These are phyloP conservation scores for Dermolepida albohirtum DNA, from an alignment of 2,888 invertebrate species.

Conservation along the genomic window DNA sequence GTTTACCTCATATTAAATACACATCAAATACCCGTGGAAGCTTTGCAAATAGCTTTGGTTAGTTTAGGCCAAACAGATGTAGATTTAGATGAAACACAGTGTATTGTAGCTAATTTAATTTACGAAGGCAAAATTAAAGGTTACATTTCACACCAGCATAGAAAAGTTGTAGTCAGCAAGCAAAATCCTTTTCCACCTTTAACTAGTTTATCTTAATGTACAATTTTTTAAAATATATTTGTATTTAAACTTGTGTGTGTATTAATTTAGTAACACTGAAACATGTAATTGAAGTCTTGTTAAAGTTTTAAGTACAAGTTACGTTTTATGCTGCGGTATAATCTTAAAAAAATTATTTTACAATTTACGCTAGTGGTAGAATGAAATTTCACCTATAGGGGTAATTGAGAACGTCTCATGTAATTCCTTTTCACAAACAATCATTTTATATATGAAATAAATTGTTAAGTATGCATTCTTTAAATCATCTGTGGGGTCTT, in stretches of 20 bases:
- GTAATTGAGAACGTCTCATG: too few relatives aligned
- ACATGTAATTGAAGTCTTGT: not conserved
- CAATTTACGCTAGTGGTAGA: too few relatives aligned
- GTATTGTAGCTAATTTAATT: constrained; percentile 96
- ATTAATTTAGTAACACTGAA: not conserved
- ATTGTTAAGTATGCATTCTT: too few relatives aligned
- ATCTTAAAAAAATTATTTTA: too few relatives aligned
- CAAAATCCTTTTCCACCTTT: constrained; percentile 93
- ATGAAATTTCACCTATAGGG: too few relatives aligned
- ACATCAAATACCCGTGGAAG: constrained; percentile 90
- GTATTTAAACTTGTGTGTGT: not conserved
- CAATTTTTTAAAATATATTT: constrained; percentile 15
- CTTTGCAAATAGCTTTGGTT: constrained; percentile 85
- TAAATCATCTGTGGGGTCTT: too few relatives aligned
- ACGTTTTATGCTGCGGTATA: too few relatives aligned
- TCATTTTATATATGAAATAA: too few relatives aligned
- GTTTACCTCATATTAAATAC: constrained; percentile 81
- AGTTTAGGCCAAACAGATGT: constrained; percentile 87
- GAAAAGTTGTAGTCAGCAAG: constrained; percentile 97
- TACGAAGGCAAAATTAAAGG: constrained; percentile 98
- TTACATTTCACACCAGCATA: constrained; percentile 96
- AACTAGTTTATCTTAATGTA: constrained; percentile 70
- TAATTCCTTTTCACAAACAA: too few relatives aligned
- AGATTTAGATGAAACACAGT: constrained; percentile 94
- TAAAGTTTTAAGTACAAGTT: not conserved